A percentile compares a stretch with the other conserved stretches of the same genome.
Evolutionary conservation across 2,113 vertebrate genomes (phyloP).

Genomic region (Atlantisia rogersi): DNA sequence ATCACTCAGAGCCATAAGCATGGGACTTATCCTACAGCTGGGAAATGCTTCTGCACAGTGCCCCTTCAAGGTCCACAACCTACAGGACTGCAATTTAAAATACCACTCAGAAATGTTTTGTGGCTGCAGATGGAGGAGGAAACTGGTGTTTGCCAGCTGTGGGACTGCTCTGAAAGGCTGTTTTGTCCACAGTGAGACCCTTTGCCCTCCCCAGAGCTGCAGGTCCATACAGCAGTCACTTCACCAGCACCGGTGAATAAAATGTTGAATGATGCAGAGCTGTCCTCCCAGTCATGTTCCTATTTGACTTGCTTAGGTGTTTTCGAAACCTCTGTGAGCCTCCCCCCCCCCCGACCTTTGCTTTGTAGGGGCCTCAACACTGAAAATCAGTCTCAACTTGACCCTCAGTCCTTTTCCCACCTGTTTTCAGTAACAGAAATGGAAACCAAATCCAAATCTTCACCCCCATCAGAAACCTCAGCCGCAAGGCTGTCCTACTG

Average conservation of each 20-base stretch:
- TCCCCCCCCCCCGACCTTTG: no score
- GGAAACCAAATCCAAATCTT: not conserved
- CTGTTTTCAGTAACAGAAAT: not conserved
- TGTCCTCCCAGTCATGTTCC: not conserved
- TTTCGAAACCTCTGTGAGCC: not conserved
- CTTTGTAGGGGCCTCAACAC: not conserved
- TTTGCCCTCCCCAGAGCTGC: not conserved
- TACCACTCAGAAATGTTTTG: not conserved
- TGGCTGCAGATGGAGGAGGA: not conserved
- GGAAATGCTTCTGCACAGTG: not conserved
- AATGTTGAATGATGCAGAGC: not conserved
- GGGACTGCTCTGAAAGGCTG: not conserved
- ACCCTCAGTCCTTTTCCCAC: not conserved
- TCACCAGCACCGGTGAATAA: not conserved
- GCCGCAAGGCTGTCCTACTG: not conserved
- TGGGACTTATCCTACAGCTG: not conserved
- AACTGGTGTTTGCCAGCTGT: not conserved
- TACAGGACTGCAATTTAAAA: not conserved
- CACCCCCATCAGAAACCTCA: not conserved
- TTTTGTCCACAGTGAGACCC: not conserved
- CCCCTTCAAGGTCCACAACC: not conserved
- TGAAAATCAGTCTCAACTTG: not conserved
- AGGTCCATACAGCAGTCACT: not conserved
- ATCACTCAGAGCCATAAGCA: not conserved
- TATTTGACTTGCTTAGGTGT: not conserved